Evolutionary conservation across 2,888 invertebrate genomes (phyloP), one percentile per base, ranked within the genome.

Genomic region (Baccha elongata): DNA sequence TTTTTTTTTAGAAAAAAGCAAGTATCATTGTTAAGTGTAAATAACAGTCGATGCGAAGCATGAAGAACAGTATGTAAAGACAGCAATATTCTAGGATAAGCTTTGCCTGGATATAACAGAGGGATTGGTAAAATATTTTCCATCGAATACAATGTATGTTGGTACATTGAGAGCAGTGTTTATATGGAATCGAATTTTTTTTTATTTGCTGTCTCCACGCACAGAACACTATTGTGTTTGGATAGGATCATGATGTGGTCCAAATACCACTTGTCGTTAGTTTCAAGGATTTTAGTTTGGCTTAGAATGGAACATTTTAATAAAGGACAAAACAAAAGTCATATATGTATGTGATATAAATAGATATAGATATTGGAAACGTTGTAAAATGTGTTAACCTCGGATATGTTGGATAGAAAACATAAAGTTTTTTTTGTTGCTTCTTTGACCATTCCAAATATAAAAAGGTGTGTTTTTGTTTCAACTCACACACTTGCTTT

Each of bases 121-220:
- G 35, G 35, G 32, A 75, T 60, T 75, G 68, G 19, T 62, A 19
- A 19, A 52, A 75, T 52, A 52, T 52, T 35, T 44, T 32, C 15
- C 15, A 15, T 15, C 13, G 17, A 40, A 64, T 29, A 52, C 52
- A 58, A 26, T 75, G 44, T 17, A 44, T 7, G 5, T 23, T 23
- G 19, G 23, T 50, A 60, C n/a, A 35, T 67, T 60, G 5, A 3
- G 11, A 48, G 19, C 35, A 50, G 60, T 60, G 40, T 32, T 50
- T 65, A 74, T 65, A 74, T 60, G 42, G 55, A 53, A 26, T 35
- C n/a, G 32, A 3, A 55, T 52, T 52, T 52, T 23, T 44, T 11
- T 19, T 44, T 46, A n/a, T 67, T 19, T 37, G 19, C n/a, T 13
- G 35, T 11, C 11, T 5, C 2, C 13, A 0, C 6, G 1, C n/a